These are phyloP conservation scores for Rhabditoides inermis DNA, from an alignment of 2,888 invertebrate species.

Conservation along the genomic window DNA sequence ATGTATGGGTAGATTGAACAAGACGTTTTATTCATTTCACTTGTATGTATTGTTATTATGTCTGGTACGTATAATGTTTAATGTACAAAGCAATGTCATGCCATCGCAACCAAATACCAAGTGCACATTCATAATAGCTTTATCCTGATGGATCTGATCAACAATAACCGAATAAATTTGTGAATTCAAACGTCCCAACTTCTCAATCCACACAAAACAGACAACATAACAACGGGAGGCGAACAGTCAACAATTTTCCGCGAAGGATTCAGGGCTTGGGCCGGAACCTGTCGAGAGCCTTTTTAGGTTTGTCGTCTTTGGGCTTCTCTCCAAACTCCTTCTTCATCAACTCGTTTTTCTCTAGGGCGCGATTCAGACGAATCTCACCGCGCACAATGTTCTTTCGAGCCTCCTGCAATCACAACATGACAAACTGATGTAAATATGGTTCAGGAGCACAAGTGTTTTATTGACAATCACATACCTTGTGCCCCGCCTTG, in stretches of 20 bases:
- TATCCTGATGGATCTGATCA: no score
- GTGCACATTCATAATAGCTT: no score
- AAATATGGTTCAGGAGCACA: constrained; percentile 1
- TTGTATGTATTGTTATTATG: no score
- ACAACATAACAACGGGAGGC: background rate
- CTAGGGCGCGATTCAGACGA: constrained; percentile 11
- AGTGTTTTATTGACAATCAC: background rate
- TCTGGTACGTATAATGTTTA: no score
- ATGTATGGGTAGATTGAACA: no score
- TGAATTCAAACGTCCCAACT: no score
- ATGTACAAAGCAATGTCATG: no score
- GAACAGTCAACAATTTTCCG: constrained; percentile 2
- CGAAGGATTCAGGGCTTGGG: no score
- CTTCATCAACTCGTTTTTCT: constrained; percentile 20
- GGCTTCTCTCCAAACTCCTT: constrained; percentile 18
- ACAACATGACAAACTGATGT: constrained; percentile 6
- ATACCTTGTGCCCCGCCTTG: constrained; percentile 21
- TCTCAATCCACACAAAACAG: no score
- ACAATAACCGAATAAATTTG: no score
- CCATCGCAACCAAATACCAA: no score
- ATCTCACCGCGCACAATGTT: constrained; percentile 16
- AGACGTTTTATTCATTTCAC: no score
- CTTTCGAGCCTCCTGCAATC: constrained; percentile 17
- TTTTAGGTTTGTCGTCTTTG: constrained; percentile 9
- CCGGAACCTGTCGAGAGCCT: constrained; percentile 27